Evolutionary conservation across 2,888 invertebrate genomes (phyloP).

Genomic region (Iphiclides podalirius): DNA sequence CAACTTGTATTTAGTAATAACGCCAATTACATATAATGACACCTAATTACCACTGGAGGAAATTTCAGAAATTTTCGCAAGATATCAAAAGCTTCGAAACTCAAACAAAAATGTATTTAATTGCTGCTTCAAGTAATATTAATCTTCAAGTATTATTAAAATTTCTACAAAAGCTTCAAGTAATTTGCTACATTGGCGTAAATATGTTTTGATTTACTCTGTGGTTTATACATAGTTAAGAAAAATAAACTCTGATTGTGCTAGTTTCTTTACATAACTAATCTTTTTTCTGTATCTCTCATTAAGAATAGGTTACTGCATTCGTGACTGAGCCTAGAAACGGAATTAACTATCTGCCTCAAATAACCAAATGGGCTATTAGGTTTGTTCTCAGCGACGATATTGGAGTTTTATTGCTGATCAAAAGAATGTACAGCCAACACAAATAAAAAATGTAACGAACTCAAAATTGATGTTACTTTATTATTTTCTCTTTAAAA

Average conservation of each 20-base stretch:
- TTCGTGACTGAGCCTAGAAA: slow-evolving; percentile 7
- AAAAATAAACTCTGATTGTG: too few relatives aligned
- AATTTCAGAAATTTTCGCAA: slow-evolving; percentile 19
- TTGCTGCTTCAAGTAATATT: slow-evolving; percentile 11
- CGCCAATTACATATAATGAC: slow-evolving; percentile 19
- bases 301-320: slow-evolving; percentile 7
- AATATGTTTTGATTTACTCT: too few relatives aligned
- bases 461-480: too few relatives aligned
- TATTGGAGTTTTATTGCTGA: slow-evolving; percentile 8
- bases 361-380: slow-evolving; percentile 9
- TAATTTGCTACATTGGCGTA: too few relatives aligned
- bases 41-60: slow-evolving; percentile 18
- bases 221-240: too few relatives aligned
- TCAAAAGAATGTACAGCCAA: slow-evolving; percentile 1
- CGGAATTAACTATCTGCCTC: slow-evolving; percentile 5
- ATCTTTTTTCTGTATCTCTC: slow-evolving; percentile 7
- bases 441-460: too few relatives aligned
- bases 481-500: too few relatives aligned
- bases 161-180: not conserved
- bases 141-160: too few relatives aligned
- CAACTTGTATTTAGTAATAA: slow-evolving; percentile 8
- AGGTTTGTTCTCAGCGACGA: slow-evolving; percentile 1
- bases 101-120: slow-evolving; percentile 11
- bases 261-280: too few relatives aligned
- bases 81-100: slow-evolving; percentile 14